Conservation (phyloP, 2,797 vertebrate genomes). For the Amazona finschi region DNA sequence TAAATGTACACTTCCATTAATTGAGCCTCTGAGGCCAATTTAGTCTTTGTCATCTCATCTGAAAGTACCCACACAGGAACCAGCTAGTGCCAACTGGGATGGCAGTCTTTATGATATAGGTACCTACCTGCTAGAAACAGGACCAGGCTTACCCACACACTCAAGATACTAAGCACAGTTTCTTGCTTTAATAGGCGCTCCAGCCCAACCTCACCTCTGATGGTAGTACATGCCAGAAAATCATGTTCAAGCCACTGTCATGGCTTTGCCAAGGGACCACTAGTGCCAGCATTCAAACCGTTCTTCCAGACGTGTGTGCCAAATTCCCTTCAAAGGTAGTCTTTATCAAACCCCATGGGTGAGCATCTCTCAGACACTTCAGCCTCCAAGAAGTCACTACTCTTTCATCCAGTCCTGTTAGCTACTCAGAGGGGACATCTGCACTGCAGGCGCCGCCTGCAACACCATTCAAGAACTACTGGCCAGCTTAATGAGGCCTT, state of each 20-base stretch:
- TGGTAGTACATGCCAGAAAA: background rate
- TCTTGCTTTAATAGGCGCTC: background rate
- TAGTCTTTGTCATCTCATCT: background rate
- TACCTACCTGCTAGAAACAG: background rate
- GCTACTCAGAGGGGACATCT: background rate
- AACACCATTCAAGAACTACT: background rate
- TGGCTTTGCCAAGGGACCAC: background rate
- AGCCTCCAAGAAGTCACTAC: background rate
- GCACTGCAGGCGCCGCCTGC: background rate
- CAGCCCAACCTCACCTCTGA: background rate
- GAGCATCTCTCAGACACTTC: background rate
- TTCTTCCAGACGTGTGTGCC: background rate
- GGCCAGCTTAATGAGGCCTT: background rate
- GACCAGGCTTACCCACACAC: background rate
- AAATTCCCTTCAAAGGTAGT: background rate
- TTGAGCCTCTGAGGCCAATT: background rate
- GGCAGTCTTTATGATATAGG: background rate
- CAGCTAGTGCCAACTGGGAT: background rate
- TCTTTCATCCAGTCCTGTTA: background rate
- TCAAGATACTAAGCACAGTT: background rate
- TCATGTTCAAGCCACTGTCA: background rate
- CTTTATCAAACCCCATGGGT: background rate
- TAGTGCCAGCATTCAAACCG: fast-evolving
- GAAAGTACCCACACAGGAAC: background rate
- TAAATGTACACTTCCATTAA: background rate